A percentile compares a stretch with the other conserved stretches of the same genome.
phyloP scores from a whole-genome alignment of 2,113 vertebrate genomes.

The Thinocorus orbignyianus region DNA sequence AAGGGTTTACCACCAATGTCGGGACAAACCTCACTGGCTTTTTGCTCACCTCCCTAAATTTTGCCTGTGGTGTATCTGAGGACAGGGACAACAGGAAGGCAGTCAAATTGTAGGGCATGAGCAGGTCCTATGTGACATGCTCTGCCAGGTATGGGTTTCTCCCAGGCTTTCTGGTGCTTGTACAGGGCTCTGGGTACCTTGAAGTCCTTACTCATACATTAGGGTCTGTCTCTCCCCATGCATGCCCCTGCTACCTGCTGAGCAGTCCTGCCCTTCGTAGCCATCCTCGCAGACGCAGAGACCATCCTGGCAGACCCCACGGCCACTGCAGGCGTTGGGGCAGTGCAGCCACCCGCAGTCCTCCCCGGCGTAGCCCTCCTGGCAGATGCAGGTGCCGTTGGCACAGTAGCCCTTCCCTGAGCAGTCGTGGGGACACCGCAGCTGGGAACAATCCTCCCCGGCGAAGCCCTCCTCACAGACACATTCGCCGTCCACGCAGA shows the following conservation, averaged over 20 bases:
- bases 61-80: fast-evolving
- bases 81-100: background rate
- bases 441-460: slow-evolving; percentile 87
- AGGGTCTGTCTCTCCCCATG: background rate
- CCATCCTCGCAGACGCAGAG: slow-evolving; percentile 90
- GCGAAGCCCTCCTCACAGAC: slow-evolving; percentile 90
- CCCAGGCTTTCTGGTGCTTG: background rate
- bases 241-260: slow-evolving; percentile 79
- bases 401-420: slow-evolving; percentile 86
- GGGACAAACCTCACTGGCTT: background rate
- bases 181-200: background rate
- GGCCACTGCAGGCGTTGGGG: slow-evolving; percentile 88
- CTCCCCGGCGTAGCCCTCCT: slow-evolving; percentile 85
- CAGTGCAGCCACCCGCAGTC: slow-evolving; percentile 88
- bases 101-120: too few relatives aligned
- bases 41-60: background rate
- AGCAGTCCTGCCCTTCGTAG: slow-evolving; percentile 91
- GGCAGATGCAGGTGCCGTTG: slow-evolving; percentile 90
- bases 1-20: background rate
- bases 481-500: slow-evolving; percentile 93
- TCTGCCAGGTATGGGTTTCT: background rate
- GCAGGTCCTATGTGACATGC: background rate
- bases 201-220: background rate
- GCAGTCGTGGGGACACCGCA: slow-evolving; percentile 90
- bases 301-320: slow-evolving; percentile 86